Evolutionary conservation across 2,797 vertebrate species (phyloP).

Genomic region (Poecilia wingei): DNA sequence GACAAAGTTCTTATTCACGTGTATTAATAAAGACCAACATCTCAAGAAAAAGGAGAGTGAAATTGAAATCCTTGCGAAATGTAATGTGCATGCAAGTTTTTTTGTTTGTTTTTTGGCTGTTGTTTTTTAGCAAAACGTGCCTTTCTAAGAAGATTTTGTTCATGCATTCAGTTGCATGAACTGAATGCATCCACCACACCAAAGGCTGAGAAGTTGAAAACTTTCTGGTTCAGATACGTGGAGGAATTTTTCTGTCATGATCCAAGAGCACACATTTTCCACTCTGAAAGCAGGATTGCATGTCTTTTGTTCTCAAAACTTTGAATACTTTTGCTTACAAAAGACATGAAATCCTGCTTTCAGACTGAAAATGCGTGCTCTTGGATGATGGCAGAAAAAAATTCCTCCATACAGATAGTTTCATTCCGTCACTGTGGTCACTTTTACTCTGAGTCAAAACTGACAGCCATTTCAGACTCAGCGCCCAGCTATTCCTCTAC

Average conservation of each 20-base stretch:
- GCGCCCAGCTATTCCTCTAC: slow-evolving; percentile 35
- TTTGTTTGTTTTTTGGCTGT: too few species aligned
- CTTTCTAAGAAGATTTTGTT: slow-evolving; percentile 1
- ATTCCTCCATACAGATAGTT: background rate
- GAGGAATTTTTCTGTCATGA: too few species aligned
- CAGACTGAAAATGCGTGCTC: too few species aligned
- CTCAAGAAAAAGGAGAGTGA: background rate
- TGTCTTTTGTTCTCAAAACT: too few species aligned
- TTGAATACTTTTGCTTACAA: too few species aligned
- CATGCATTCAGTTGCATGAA: slow-evolving; percentile 12
- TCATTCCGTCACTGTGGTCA: slow-evolving; percentile 23
- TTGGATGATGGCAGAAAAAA: too few species aligned
- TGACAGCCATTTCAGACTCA: slow-evolving; percentile 26
- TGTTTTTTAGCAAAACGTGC: background rate
- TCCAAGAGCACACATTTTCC: too few species aligned
- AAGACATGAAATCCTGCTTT: too few species aligned
- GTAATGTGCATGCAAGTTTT: background rate
- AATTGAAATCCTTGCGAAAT: background rate
- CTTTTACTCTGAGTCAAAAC: background rate
- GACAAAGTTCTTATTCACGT: background rate
- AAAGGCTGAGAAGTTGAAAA: slow-evolving; percentile 3
- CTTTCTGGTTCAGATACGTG: slow-evolving; percentile 27
- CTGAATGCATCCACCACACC: slow-evolving; percentile 20
- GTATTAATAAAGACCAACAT: background rate
- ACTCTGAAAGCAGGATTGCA: too few species aligned